Percentiles rank a stretch among this genome's conserved stretches.
Evolutionary conservation across 2,797 vertebrate species (phyloP).

Genomic region (Odontamblyopus lacepedii): DNA sequence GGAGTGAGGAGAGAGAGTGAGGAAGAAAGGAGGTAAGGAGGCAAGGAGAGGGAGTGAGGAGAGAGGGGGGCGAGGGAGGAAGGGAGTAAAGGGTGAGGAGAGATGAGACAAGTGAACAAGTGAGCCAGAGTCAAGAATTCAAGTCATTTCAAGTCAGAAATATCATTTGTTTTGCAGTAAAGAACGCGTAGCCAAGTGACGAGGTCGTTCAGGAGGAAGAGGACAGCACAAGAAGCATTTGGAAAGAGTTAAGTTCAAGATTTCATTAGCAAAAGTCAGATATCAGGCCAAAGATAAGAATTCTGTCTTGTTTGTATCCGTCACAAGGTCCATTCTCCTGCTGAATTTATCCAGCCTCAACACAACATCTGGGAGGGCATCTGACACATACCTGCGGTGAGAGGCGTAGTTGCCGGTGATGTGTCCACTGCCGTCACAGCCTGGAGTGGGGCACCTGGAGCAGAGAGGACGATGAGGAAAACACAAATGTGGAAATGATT

Average conservation of each 20-base stretch:
- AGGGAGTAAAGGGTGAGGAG: constrained; percentile 13
- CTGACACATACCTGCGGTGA: constrained; percentile 88
- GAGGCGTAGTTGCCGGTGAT: constrained; percentile 99
- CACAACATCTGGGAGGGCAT: no score
- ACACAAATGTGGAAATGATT: background rate
- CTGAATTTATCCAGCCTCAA: no score
- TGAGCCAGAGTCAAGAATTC: constrained; percentile 49
- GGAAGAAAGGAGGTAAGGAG: constrained; percentile 42
- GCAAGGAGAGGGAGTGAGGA: constrained; percentile 72
- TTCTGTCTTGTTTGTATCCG: no score
- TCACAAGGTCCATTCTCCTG: no score
- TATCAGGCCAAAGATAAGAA: no score
- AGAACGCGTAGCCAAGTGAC: constrained; percentile 58
- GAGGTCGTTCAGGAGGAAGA: constrained; percentile 68
- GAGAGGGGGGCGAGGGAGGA: constrained; percentile 33
- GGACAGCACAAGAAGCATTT: constrained; percentile 62
- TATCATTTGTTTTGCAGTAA: constrained; percentile 32
- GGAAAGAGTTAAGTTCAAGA: background rate
- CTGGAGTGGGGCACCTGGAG: constrained; percentile 87
- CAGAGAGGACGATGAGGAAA: background rate
- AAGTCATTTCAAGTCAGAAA: constrained; percentile 25
- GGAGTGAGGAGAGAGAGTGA: constrained; percentile 31
- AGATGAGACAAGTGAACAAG: constrained; percentile 36
- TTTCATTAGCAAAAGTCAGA: no score
- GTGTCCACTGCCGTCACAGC: constrained; percentile 97